phyloP scores from a whole-genome alignment of 2,888 invertebrate genomes.

The Drosophila koepferae region DNA sequence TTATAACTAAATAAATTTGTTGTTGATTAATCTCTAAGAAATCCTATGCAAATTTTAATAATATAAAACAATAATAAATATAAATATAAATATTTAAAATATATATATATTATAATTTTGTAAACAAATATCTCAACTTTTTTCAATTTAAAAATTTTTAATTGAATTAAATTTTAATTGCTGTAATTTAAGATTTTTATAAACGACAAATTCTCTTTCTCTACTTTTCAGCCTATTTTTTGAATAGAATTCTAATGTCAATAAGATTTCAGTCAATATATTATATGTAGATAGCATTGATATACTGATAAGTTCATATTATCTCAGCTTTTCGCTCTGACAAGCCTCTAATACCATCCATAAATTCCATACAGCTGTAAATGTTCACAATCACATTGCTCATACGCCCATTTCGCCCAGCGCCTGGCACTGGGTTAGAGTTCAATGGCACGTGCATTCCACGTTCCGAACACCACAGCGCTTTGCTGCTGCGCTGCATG shows the following conservation, averaged over 20 bases:
- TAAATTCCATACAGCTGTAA: constrained; percentile 28
- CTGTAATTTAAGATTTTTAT: too few species aligned
- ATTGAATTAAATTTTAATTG: too few species aligned
- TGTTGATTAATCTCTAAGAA: too few species aligned
- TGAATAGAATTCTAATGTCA: neutral
- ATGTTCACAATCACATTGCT: constrained; percentile 45
- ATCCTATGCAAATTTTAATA: too few species aligned
- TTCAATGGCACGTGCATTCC: constrained; percentile 53
- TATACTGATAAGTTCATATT: neutral
- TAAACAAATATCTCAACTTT: too few species aligned
- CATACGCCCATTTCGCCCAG: constrained; percentile 59
- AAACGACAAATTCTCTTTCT: neutral
- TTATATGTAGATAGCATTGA: neutral
- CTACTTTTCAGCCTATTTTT: neutral
- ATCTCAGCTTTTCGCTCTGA: neutral
- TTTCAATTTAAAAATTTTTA: neutral
- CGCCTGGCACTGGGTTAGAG: constrained; percentile 59
- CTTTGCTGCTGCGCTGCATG: neutral
- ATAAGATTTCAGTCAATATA: neutral
- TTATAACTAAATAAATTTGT: too few species aligned
- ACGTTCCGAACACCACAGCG: neutral
- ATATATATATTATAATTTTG: neutral
- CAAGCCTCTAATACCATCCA: neutral
- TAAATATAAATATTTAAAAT: neutral
- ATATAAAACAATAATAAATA: too few species aligned